These are phyloP conservation scores for Myotis yumanensis DNA, from an alignment of 2,113 vertebrate species.

Conservation along the genomic window DNA sequence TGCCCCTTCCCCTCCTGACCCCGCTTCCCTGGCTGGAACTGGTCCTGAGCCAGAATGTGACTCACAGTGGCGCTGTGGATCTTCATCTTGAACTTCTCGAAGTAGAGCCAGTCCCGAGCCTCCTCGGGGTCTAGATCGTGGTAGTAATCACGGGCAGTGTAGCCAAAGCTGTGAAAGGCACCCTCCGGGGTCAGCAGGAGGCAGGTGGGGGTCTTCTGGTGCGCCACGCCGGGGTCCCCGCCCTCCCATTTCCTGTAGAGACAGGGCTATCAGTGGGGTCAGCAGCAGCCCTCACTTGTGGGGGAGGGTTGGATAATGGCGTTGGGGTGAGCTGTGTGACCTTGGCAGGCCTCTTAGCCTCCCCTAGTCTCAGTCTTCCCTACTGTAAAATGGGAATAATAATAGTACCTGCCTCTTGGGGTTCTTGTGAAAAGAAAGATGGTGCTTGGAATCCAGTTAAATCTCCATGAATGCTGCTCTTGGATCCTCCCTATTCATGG, in stretches of 20 bases:
- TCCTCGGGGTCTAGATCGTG: conserved; percentile 97
- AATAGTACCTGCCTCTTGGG: background rate
- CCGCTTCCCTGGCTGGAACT: background rate
- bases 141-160: conserved; percentile 94
- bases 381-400: background rate
- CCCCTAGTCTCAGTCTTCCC: background rate
- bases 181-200: conserved; percentile 94
- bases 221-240: conserved; percentile 95
- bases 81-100: conserved; percentile 99
- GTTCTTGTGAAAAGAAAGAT: background rate
- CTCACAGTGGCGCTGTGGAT: conserved; percentile 95
- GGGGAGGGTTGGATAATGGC: background rate
- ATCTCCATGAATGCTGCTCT: background rate
- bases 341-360: background rate
- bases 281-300: background rate
- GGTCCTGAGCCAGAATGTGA: background rate
- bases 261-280: background rate
- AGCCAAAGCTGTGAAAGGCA: conserved; percentile 96
- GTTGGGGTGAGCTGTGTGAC: background rate
- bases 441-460: background rate
- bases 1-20: background rate
- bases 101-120: conserved; percentile 95
- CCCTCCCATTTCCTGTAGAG: conserved; percentile 96
- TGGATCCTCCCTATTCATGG: background rate
- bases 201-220: conserved; percentile 98